Evolutionary conservation across 2,113 vertebrate genomes (phyloP).

Genomic region (Oriolus oriolus): DNA sequence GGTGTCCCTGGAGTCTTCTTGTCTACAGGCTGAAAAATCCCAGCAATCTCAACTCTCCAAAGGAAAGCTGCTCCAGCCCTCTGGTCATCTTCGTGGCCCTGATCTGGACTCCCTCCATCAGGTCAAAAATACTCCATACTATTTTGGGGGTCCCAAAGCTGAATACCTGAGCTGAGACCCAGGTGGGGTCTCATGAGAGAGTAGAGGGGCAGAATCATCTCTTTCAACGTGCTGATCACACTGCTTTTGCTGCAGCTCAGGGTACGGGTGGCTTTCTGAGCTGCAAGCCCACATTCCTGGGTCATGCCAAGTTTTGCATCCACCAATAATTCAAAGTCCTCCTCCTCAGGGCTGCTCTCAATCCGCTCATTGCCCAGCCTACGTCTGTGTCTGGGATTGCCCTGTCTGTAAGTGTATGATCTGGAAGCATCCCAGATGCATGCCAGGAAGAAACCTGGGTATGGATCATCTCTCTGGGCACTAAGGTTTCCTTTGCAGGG

Average conservation of each 20-base stretch:
- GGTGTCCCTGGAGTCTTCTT: not conserved
- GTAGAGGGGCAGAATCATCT: not conserved
- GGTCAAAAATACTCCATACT: not conserved
- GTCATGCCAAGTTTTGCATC: not conserved
- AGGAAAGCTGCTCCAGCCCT: not conserved
- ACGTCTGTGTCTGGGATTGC: not conserved
- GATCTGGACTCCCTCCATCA: not conserved
- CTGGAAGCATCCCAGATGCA: not conserved
- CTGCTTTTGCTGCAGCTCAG: not conserved
- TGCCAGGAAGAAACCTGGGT: not conserved
- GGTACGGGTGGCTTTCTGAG: not conserved
- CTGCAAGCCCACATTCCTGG: not conserved
- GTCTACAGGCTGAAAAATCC: not conserved
- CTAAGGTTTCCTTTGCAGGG: not conserved
- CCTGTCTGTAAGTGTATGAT: not conserved
- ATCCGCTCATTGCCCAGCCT: too few relatives aligned
- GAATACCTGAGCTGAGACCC: not conserved
- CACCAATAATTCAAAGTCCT: not conserved
- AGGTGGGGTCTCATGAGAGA: not conserved
- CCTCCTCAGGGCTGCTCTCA: not conserved
- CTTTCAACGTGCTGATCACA: accelerated
- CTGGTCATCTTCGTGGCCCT: not conserved
- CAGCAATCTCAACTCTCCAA: not conserved
- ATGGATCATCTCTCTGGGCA: not conserved
- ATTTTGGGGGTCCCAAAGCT: not conserved